phyloP scores from a whole-genome alignment of 2,888 invertebrate genomes.

The Synanthedon tipuliformis region DNA sequence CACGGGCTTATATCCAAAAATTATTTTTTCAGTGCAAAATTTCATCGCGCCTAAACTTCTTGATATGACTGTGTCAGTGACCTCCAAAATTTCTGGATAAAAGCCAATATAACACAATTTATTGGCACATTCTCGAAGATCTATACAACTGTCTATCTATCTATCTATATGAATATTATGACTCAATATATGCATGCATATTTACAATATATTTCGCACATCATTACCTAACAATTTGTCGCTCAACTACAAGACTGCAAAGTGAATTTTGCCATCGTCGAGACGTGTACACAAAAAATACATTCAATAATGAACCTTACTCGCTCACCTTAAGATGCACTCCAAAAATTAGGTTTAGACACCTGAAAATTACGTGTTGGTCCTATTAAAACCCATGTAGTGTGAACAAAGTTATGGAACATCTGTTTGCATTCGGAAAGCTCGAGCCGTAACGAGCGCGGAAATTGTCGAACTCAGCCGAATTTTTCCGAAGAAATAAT shows the following conservation, averaged over 20 bases:
- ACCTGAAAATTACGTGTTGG: conserved; percentile 1
- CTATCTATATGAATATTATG: conserved; percentile 15
- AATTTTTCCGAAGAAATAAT: conserved; percentile 17
- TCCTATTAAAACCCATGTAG: conserved; percentile 9
- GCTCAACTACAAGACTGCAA: conserved; percentile 12
- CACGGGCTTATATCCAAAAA: too few relatives aligned
- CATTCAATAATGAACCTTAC: conserved; percentile 3
- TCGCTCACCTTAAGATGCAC: not conserved
- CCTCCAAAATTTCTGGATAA: too few relatives aligned
- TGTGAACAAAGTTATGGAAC: conserved; percentile 11
- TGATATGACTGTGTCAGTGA: too few relatives aligned
- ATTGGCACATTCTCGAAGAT: not conserved
- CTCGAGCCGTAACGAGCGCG: conserved; percentile 20
- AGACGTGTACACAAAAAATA: not conserved
- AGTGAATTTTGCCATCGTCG: conserved; percentile 8
- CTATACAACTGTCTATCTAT: conserved; percentile 8
- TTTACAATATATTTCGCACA: conserved; percentile 24
- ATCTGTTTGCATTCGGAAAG: conserved; percentile 19
- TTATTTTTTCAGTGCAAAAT: too few relatives aligned
- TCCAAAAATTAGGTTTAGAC: not conserved
- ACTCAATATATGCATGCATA: conserved; percentile 16
- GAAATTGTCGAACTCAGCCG: conserved; percentile 23
- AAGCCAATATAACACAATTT: not conserved
- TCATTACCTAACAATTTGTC: conserved; percentile 30
- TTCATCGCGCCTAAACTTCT: too few relatives aligned